These are phyloP conservation scores for Armadillidium nasatum DNA, from an alignment of 1,140 invertebrate species.

Conservation along the genomic window DNA sequence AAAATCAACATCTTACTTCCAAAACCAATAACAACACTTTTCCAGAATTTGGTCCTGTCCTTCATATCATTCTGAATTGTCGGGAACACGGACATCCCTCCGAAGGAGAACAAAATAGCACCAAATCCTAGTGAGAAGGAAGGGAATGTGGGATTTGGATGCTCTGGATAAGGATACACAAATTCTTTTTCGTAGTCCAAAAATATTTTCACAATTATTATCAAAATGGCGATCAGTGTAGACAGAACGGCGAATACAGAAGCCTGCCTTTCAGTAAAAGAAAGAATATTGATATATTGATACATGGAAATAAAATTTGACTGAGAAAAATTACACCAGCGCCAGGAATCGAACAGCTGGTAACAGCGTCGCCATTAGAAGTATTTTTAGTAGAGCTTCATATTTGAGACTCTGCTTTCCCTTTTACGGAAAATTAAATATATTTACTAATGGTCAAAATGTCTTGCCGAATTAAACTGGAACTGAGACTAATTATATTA, in stretches of 20 bases:
- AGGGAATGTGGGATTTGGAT: conserved; percentile 44
- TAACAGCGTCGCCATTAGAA: no score
- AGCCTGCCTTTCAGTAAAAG: conserved; percentile 48
- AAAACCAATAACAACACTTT: conserved; percentile 46
- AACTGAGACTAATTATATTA: no score
- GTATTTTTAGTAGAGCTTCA: no score
- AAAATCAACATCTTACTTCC: conserved; percentile 35
- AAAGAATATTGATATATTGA: background rate
- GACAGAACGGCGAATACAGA: conserved; percentile 57
- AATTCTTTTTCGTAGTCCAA: conserved; percentile 36
- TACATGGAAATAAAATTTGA: no score
- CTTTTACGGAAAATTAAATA: no score
- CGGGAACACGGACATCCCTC: conserved; percentile 62
- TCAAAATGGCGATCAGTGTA: conserved; percentile 55
- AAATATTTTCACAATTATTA: conserved; percentile 58
- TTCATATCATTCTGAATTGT: conserved; percentile 63
- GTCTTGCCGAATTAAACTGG: no score
- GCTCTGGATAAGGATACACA: conserved; percentile 4
- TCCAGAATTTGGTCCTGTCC: conserved; percentile 46
- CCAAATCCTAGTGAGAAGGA: conserved; percentile 62
- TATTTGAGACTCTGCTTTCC: no score
- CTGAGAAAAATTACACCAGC: no score
- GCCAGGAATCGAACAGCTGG: no score
- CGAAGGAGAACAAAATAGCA: conserved; percentile 63
- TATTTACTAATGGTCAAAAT: no score